These are phyloP conservation scores for Tupaia tana DNA, from an alignment of 2,113 vertebrate species.

Conservation along the genomic window DNA sequence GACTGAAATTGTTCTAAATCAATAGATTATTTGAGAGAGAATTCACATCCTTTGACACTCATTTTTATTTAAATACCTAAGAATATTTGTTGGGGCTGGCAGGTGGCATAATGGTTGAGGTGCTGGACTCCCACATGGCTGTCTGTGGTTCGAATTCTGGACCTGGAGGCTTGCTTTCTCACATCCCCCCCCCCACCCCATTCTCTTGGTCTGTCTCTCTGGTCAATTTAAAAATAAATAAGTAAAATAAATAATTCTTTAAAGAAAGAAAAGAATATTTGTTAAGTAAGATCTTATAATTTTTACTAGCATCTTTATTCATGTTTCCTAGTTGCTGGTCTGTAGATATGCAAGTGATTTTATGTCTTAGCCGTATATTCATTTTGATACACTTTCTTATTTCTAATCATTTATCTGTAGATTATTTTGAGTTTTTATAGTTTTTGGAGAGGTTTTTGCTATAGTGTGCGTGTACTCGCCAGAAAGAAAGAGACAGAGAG, in stretches of 20 bases:
- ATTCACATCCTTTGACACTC: background rate
- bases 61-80: background rate
- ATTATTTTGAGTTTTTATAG: background rate
- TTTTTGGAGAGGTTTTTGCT: no score
- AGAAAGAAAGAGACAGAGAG: no score
- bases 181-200: no score
- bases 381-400: background rate
- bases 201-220: no score
- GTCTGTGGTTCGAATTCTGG: no score
- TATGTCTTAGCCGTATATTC: background rate
- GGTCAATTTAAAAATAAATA: no score
- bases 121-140: no score
- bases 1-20: background rate
- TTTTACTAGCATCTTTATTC: background rate
- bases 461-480: no score
- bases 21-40: background rate
- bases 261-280: background rate
- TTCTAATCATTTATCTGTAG: background rate
- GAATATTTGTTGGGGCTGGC: background rate
- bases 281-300: background rate
- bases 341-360: background rate
- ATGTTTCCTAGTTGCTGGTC: background rate
- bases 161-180: no score
- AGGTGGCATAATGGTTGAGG: no score
- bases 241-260: no score